A percentile compares a stretch with the other conserved stretches of the same genome.
Conservation (phyloP, 1,140 invertebrate genomes). For the Euschistus heros region DNA sequence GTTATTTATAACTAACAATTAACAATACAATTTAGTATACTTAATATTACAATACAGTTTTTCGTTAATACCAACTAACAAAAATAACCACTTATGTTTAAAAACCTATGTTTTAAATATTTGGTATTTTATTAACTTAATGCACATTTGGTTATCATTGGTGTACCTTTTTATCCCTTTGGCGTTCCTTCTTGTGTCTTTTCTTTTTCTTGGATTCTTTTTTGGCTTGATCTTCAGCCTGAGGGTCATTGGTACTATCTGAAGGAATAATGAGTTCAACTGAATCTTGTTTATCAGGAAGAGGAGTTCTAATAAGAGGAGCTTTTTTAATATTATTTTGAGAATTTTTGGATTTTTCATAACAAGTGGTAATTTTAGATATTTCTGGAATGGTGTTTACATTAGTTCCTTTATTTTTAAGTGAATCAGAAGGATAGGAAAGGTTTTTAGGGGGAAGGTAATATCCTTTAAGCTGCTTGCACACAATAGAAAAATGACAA, state of each 20-base stretch:
- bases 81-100: neutral
- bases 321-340: neutral
- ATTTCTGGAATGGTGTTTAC: conserved; percentile 8
- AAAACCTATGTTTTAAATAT: too few species aligned
- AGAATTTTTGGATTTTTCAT: neutral
- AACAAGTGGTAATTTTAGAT: neutral
- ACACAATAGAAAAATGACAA: neutral
- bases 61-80: neutral
- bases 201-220: conserved; percentile 12
- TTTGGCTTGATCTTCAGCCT: conserved; percentile 3
- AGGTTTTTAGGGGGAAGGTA: neutral
- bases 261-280: conserved; percentile 8
- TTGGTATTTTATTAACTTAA: too few species aligned
- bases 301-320: neutral
- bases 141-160: too few species aligned
- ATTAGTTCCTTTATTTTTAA: conserved; percentile 6
- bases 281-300: conserved; percentile 1
- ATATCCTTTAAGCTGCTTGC: conserved; percentile 16
- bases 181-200: conserved; percentile 3
- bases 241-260: neutral
- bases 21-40: neutral
- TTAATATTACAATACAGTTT: neutral
- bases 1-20: neutral
- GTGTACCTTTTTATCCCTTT: conserved; percentile 6
- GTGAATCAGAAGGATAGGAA: neutral